Evolutionary conservation across 2,888 invertebrate genomes (phyloP).

Genomic region (Cosmorhoe ocellata): DNA sequence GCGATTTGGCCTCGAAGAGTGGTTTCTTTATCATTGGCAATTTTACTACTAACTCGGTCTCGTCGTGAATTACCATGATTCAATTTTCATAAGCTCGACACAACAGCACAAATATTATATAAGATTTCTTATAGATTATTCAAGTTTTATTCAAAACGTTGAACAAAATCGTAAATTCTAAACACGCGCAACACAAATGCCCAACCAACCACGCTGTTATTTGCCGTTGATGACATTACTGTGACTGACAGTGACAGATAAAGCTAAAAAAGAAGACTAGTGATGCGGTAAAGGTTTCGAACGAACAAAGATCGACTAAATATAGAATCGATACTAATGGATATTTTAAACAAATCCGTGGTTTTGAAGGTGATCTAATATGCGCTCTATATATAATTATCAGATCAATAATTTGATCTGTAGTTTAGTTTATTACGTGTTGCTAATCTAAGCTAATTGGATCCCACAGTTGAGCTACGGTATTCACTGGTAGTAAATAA

Average conservation of each 20-base stretch:
- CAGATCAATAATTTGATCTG: too few species aligned
- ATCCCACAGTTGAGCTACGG: too few species aligned
- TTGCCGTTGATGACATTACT: too few species aligned
- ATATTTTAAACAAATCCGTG: too few species aligned
- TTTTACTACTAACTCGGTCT: conserved; percentile 41
- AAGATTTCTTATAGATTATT: conserved; percentile 22
- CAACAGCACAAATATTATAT: neutral
- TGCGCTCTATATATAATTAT: too few species aligned
- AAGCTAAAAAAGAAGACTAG: neutral
- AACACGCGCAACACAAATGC: neutral
- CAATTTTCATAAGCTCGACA: conserved; percentile 4
- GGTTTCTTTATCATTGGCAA: conserved; percentile 38
- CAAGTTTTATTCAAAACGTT: neutral
- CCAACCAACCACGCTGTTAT: conserved; percentile 7
- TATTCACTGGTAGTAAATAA: neutral
- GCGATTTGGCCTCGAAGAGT: conserved; percentile 43
- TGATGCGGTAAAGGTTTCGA: neutral
- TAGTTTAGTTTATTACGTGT: too few species aligned
- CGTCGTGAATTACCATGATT: conserved; percentile 55
- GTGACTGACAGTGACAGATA: conserved; percentile 2
- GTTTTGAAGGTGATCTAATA: too few species aligned
- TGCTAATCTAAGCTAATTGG: too few species aligned
- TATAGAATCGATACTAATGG: too few species aligned
- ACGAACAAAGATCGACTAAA: conserved; percentile 3
- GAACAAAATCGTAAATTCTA: neutral